These are phyloP conservation scores for Sebastes fasciatus DNA, from an alignment of 2,113 vertebrate species.

Conservation along the genomic window DNA sequence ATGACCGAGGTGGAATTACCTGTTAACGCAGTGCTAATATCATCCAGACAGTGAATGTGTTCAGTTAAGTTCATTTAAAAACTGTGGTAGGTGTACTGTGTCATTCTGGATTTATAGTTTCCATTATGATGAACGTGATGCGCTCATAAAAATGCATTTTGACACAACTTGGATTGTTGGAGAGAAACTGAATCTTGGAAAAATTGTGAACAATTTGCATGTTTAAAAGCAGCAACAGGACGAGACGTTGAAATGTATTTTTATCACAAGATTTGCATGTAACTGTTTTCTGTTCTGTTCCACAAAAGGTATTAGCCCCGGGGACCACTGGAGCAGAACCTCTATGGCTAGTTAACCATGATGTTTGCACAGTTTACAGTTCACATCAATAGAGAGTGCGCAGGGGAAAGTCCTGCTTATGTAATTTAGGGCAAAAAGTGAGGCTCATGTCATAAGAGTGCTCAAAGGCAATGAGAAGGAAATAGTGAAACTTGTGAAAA, in stretches of 20 bases:
- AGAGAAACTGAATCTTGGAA: neutral
- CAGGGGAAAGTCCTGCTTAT: conserved; percentile 69
- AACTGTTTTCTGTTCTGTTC: conserved; percentile 12
- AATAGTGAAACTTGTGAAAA: conserved; percentile 64
- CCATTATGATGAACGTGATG: neutral
- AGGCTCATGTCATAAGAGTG: conserved; percentile 32
- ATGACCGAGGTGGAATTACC: conserved; percentile 66
- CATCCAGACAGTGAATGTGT: neutral
- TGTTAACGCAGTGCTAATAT: neutral
- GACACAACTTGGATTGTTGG: neutral
- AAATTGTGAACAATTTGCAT: conserved; percentile 58
- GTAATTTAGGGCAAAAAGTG: conserved; percentile 54
- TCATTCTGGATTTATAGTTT: neutral
- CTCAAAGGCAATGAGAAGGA: conserved; percentile 33
- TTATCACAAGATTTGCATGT: conserved; percentile 71
- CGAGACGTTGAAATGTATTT: conserved; percentile 50
- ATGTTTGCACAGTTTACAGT: conserved; percentile 45
- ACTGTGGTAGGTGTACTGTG: neutral
- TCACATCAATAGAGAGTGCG: conserved; percentile 62
- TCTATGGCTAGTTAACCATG: conserved; percentile 61
- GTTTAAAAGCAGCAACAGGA: conserved; percentile 56
- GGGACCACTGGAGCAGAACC: conserved; percentile 53
- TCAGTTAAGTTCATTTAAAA: neutral
- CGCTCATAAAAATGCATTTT: neutral
- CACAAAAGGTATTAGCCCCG: neutral